These are phyloP conservation scores for Caloenas nicobarica DNA, from an alignment of 2,113 vertebrate species.

Conservation along the genomic window DNA sequence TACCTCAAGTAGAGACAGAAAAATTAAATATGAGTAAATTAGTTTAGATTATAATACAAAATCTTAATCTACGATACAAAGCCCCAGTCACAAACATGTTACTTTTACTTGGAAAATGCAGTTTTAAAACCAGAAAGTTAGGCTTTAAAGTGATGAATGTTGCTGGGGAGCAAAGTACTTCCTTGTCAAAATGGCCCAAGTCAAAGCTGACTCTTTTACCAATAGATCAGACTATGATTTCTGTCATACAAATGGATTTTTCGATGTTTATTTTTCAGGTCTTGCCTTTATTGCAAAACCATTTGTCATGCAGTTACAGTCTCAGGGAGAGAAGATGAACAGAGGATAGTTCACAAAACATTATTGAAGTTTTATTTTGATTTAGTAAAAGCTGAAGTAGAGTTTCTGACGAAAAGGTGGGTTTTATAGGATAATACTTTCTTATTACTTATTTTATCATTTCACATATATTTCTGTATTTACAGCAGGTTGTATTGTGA, in stretches of 20 bases:
- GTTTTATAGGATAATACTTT: background rate
- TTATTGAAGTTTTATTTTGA: constrained; percentile 84
- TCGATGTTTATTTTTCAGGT: constrained; percentile 67
- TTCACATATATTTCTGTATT: background rate
- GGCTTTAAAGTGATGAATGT: background rate
- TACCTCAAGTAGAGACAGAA: background rate
- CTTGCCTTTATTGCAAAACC: constrained; percentile 71
- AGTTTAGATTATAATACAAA: background rate
- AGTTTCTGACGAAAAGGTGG: constrained; percentile 80
- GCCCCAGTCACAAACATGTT: background rate
- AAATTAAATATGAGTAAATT: background rate
- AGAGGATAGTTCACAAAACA: constrained; percentile 77
- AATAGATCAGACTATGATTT: background rate
- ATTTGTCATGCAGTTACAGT: constrained; percentile 83
- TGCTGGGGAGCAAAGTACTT: background rate
- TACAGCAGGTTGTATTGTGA: background rate
- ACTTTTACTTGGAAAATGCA: background rate
- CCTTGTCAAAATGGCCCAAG: background rate
- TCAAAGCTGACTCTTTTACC: background rate
- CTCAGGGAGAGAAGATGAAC: constrained; percentile 71
- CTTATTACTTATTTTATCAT: background rate
- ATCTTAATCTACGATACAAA: background rate
- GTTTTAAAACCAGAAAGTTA: background rate
- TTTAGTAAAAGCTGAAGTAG: constrained; percentile 87
- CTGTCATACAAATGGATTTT: background rate